phyloP scores from a whole-genome alignment of 2,113 vertebrate species.

The Trematomus loennbergii region DNA sequence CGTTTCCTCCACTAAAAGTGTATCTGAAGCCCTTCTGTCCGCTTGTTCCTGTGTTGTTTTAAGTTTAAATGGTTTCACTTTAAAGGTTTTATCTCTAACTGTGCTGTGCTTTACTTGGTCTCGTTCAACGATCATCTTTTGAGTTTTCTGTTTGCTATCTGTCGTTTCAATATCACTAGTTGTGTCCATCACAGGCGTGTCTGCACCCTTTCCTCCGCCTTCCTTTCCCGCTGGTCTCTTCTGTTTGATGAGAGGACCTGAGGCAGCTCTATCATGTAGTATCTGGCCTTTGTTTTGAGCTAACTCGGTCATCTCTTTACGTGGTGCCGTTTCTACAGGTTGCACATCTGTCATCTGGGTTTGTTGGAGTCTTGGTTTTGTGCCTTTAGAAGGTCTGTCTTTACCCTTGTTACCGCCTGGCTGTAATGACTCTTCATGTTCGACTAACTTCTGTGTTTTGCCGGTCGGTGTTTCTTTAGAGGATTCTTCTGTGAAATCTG shows the following conservation, averaged over 20 bases:
- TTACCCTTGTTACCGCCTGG: too few species aligned
- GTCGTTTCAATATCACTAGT: background rate
- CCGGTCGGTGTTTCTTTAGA: too few species aligned
- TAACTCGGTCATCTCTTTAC: background rate
- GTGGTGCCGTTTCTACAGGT: background rate
- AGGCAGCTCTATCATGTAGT: background rate
- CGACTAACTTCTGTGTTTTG: too few species aligned
- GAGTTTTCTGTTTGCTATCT: background rate
- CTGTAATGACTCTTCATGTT: too few species aligned
- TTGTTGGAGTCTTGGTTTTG: too few species aligned
- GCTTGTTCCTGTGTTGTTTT: background rate
- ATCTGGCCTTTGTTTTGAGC: background rate
- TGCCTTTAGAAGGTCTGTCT: too few species aligned
- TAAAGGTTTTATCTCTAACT: slow-evolving; percentile 20
- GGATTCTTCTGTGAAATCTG: too few species aligned
- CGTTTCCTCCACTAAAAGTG: background rate
- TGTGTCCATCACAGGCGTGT: background rate
- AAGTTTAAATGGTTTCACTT: slow-evolving; percentile 10
- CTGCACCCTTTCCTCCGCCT: background rate
- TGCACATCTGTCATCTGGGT: background rate
- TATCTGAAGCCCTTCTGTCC: background rate
- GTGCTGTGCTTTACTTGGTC: background rate
- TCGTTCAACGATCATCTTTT: background rate
- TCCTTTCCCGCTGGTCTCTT: background rate
- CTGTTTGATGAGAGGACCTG: background rate